phyloP scores from a whole-genome alignment of 2,888 invertebrate genomes.

The Pristionchus maxplancki region DNA sequence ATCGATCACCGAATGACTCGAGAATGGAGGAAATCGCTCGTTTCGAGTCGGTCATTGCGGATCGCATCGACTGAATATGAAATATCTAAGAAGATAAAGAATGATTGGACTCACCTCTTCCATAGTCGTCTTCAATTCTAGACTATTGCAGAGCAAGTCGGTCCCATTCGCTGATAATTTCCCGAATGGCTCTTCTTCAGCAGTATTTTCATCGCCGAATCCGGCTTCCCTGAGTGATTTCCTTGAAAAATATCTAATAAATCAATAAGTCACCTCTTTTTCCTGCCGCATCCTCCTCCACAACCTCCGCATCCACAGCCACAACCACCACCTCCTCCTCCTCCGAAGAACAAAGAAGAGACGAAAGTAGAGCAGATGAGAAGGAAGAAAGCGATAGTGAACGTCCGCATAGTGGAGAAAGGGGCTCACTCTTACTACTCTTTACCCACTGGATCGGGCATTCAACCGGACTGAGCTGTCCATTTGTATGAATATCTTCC shows the following conservation, averaged over 20 bases:
- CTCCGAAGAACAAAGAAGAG: background rate
- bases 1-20: conserved; percentile 49
- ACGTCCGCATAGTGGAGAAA: background rate
- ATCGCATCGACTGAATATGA: conserved; percentile 35
- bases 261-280: conserved; percentile 20
- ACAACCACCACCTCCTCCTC: conserved; percentile 32
- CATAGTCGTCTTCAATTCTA: conserved; percentile 44
- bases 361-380: background rate
- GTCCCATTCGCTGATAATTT: conserved; percentile 42
- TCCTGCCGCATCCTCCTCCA: conserved; percentile 51
- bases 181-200: background rate
- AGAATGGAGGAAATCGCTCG: conserved; percentile 7
- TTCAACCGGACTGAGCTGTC: conserved; percentile 17
- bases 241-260: background rate
- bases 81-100: background rate
- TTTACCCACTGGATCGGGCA: background rate
- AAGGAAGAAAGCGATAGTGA: conserved; percentile 13
- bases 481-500: background rate
- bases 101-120: background rate
- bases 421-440: background rate
- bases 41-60: conserved; percentile 29
- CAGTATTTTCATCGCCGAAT: background rate
- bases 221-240: conserved; percentile 21
- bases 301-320: conserved; percentile 28
- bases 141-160: conserved; percentile 36